A percentile compares a stretch with the other conserved stretches of the same genome.
Evolutionary conservation across 23 tunicate species (phyloP).

Genomic region (Botrylloides violaceus): DNA sequence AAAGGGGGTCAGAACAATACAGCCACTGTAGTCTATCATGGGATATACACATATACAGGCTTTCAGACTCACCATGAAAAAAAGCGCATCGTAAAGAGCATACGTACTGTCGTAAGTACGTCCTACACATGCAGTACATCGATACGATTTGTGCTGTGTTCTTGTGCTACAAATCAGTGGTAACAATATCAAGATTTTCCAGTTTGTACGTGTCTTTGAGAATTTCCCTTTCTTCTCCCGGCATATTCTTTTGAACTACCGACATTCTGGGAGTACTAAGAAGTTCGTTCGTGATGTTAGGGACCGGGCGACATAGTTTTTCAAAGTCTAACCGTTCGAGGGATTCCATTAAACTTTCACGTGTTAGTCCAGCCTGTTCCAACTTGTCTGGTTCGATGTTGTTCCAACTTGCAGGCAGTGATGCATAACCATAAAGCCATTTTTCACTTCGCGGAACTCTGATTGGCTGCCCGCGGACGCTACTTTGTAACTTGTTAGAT

Average conservation of each 20-base stretch:
- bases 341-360: constrained; percentile 5
- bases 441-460: neutral
- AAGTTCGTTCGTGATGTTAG: constrained; percentile 4
- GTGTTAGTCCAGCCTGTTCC: constrained; percentile 7
- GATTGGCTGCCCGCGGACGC: neutral
- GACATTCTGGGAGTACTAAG: constrained; percentile 2
- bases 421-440: constrained; percentile 20
- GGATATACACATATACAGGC: too few relatives aligned
- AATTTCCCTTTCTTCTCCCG: constrained; percentile 3
- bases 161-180: neutral
- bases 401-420: constrained; percentile 18
- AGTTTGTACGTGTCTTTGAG: constrained; percentile 16
- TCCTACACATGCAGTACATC: neutral
- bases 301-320: constrained; percentile 17
- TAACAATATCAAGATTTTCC: neutral
- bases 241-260: neutral
- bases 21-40: too few relatives aligned
- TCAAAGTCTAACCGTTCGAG: constrained; percentile 18
- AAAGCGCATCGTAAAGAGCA: too few relatives aligned
- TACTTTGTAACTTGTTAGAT: neutral
- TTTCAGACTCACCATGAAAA: too few relatives aligned
- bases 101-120: too few relatives aligned
- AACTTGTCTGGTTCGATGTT: neutral
- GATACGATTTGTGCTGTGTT: neutral
- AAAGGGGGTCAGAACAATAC: too few relatives aligned